phyloP scores from a whole-genome alignment of 1,140 invertebrate genomes.

The Drosophila orena region DNA sequence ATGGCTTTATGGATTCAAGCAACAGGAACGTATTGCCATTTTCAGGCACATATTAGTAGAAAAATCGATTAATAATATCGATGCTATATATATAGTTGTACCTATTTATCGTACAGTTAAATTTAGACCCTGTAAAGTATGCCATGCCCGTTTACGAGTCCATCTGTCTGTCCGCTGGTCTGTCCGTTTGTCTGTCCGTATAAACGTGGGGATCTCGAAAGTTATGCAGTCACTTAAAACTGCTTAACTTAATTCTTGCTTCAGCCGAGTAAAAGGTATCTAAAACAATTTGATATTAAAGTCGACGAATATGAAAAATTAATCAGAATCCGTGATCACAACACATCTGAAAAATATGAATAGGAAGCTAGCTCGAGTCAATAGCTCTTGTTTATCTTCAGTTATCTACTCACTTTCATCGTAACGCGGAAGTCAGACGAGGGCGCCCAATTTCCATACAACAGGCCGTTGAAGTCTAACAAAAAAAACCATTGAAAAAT shows the following conservation, averaged over 20 bases:
- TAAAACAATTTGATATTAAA: too few relatives aligned
- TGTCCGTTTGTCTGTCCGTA: too few relatives aligned
- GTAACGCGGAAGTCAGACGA: constrained; percentile 42
- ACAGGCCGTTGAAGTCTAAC: constrained; percentile 2
- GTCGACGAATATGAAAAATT: not conserved
- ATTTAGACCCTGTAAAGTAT: too few relatives aligned
- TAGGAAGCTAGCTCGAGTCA: not conserved
- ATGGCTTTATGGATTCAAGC: not conserved
- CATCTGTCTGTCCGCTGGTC: too few relatives aligned
- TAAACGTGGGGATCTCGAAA: too few relatives aligned
- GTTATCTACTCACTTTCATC: constrained; percentile 44
- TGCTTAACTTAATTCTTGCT: too few relatives aligned
- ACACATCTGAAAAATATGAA: not conserved
- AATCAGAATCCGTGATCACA: not conserved
- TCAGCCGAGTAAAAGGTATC: too few relatives aligned
- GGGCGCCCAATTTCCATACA: constrained; percentile 38
- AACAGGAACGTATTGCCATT: not conserved
- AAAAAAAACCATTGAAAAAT: constrained; percentile 11
- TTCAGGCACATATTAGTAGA: not conserved
- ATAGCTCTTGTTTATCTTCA: constrained; percentile 2
- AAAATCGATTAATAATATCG: too few relatives aligned
- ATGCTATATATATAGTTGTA: too few relatives aligned
- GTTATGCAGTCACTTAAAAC: too few relatives aligned
- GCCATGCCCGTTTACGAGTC: too few relatives aligned
- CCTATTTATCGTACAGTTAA: too few relatives aligned